Evolutionary conservation across 2,113 vertebrate genomes (phyloP).

Genomic region (Eurystomus gularis): DNA sequence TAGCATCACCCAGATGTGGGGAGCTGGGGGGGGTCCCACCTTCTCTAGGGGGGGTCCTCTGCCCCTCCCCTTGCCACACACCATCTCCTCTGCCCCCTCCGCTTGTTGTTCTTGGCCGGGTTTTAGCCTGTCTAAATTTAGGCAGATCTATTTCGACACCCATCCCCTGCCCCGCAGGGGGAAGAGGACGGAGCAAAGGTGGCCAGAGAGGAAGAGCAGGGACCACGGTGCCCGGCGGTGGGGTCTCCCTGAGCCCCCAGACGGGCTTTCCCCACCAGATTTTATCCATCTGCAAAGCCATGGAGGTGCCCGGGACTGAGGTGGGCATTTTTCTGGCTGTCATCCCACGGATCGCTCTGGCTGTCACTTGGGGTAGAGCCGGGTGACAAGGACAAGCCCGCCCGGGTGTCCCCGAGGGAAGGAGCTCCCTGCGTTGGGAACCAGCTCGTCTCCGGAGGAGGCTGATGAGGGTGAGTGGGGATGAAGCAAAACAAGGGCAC

Average conservation of each 20-base stretch:
- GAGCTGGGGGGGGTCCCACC: background rate
- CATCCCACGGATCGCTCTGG: background rate
- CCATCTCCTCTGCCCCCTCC: background rate
- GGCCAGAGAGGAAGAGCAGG: background rate
- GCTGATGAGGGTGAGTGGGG: background rate
- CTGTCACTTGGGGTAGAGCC: background rate
- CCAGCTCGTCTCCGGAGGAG: background rate
- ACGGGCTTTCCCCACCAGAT: background rate
- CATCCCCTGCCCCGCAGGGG: background rate
- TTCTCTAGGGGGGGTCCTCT: background rate
- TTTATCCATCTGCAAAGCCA: rapidly evolving
- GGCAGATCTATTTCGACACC: conserved; percentile 21
- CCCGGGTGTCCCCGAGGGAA: background rate
- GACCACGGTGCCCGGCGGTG: rapidly evolving
- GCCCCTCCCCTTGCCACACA: background rate
- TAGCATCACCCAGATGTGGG: no score
- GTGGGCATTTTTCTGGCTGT: background rate
- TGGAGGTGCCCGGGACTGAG: background rate
- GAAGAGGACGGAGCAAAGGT: conserved; percentile 25
- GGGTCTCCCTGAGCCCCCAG: rapidly evolving
- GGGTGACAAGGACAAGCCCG: background rate
- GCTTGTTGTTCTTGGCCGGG: conserved; percentile 8
- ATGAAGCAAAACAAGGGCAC: background rate
- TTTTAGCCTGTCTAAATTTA: conserved; percentile 55
- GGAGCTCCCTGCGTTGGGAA: background rate